Base-by-base conservation (phyloP, 2,888 invertebrate genomes). In the Thera britannica region DNA sequence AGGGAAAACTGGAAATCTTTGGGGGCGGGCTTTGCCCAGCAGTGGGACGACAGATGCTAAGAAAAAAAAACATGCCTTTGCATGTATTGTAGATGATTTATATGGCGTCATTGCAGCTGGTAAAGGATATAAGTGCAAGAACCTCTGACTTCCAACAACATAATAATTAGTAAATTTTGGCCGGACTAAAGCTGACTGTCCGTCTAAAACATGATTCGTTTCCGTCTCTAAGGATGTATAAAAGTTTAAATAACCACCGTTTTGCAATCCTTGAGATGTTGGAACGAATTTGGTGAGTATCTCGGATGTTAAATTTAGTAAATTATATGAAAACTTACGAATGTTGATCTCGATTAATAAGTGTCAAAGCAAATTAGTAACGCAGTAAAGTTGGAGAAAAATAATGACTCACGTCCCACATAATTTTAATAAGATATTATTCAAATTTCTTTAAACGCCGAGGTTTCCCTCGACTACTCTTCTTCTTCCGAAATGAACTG, bases 201-300 rank as follows among this genome's bases (percentile, higher is more conserved):
- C 66, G 56, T 36, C 48, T 55, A 49, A 54, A 58, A 7, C 8
- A n/a, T 36, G 1, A 55, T 46, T 3, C 4, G 3, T 12, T 55
- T 6, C 34, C 62, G 51, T 60, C 67, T 56, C 63, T 67, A 67
- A 6, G 54, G 38, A 35, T 55, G 55, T 62, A 55, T 63, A 49
- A 51, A 38, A 62, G 59, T 58, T 67, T 62, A 23, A 62, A 62
- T 41, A 67, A 63, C 67, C 63, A 60, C 67, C 67, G 63, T 67
- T 63, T 67, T 67, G 67, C 36, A 65, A 68, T 59, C 68, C 68
- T 69, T 69, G 68, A 59, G 65, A 61, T 65, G 68, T 69, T 65
- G 62, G 65, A 62, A 56, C 58, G 36, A 62, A 62, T 62, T 68
- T 69, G 54, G 56, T 69, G 62, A 44, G 61, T 58, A 65, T 59